These are phyloP conservation scores for Typhlichthys eigenmanni DNA, from an alignment of 2,797 vertebrate species.

Conservation along the genomic window DNA sequence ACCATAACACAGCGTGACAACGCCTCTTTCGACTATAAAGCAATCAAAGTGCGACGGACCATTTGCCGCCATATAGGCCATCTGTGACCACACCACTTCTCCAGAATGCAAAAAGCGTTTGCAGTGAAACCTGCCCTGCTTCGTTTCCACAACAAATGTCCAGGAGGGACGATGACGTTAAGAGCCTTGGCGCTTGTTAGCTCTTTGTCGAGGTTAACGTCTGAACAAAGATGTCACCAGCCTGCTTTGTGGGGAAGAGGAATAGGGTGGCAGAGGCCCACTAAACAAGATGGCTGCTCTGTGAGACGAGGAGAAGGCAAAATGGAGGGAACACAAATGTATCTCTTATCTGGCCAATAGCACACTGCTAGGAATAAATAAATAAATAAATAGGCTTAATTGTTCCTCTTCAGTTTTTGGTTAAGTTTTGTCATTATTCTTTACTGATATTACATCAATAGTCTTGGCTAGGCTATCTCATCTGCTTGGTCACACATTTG, in stretches of 20 bases:
- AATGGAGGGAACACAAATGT: conserved; percentile 24
- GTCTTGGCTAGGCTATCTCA: conserved; percentile 31
- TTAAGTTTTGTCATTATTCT: conserved; percentile 29
- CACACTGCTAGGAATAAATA: conserved; percentile 14
- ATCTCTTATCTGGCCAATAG: conserved; percentile 19
- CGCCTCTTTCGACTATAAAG: conserved; percentile 6
- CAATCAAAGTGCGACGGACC: conserved; percentile 7
- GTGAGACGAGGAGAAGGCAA: conserved; percentile 27
- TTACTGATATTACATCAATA: conserved; percentile 11
- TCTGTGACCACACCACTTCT: neutral
- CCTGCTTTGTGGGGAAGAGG: conserved; percentile 10
- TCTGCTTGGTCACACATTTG: conserved; percentile 20
- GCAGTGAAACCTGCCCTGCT: neutral
- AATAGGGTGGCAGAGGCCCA: neutral
- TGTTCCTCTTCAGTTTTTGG: conserved; percentile 56
- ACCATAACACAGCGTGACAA: conserved; percentile 28
- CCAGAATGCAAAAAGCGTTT: neutral
- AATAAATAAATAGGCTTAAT: conserved; percentile 26
- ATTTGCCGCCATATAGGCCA: neutral
- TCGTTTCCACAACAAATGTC: neutral
- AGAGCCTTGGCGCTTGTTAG: neutral
- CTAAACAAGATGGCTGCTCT: conserved; percentile 21
- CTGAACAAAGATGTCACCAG: conserved; percentile 1
- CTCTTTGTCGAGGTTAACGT: neutral
- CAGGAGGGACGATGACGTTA: no score